These are phyloP conservation scores for Emydoidea blandingii DNA, from an alignment of 2,797 vertebrate species.

Conservation along the genomic window DNA sequence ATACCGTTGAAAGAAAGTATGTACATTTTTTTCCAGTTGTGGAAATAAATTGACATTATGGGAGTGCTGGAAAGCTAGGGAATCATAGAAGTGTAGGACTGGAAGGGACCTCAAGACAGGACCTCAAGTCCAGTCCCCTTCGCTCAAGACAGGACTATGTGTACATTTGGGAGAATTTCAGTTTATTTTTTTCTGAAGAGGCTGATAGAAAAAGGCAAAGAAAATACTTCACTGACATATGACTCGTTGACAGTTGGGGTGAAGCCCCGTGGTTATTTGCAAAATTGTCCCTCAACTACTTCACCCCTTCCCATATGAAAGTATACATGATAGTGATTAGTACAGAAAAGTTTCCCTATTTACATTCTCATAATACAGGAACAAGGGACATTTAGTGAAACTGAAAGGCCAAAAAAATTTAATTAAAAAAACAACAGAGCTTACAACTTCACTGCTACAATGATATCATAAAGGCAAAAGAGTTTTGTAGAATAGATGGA, in stretches of 20 bases:
- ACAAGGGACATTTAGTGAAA: neutral
- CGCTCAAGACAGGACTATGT: neutral
- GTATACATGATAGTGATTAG: neutral
- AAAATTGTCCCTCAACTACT: too few species aligned
- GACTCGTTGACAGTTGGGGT: neutral
- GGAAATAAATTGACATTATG: neutral
- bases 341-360: neutral
- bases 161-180: neutral
- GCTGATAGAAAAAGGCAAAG: neutral
- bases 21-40: accelerated
- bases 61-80: neutral
- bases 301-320: neutral
- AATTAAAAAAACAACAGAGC: neutral
- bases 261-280: neutral
- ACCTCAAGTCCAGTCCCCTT: neutral
- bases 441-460: neutral
- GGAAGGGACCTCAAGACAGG: neutral
- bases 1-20: neutral
- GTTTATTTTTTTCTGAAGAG: neutral
- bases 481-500: neutral
- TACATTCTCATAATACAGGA: neutral
- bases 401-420: neutral
- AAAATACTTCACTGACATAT: neutral
- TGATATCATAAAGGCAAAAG: neutral
- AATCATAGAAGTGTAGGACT: neutral